phyloP scores from a whole-genome alignment of 2,888 invertebrate genomes.

The Dysmachus trigonus region DNA sequence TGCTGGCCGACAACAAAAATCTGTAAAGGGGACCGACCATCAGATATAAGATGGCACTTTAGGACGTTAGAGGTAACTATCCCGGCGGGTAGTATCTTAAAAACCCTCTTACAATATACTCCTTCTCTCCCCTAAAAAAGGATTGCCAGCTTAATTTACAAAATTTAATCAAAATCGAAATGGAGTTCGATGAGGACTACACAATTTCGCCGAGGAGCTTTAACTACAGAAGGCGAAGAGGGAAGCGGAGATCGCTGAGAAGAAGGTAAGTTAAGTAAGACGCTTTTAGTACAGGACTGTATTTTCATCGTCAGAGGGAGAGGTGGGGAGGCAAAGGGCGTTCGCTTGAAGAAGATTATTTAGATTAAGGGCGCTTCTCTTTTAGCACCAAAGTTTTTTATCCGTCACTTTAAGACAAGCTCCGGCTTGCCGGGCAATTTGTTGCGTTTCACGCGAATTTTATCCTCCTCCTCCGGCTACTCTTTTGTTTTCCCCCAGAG shows the following conservation, averaged over 20 bases:
- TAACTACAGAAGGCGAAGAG: constrained; percentile 62
- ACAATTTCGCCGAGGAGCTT: constrained; percentile 64
- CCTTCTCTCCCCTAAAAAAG: constrained; percentile 51
- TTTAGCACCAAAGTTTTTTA: not conserved
- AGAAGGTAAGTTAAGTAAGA: constrained; percentile 59
- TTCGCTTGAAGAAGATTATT: constrained; percentile 3
- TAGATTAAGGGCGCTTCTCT: not conserved
- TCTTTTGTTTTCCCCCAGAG: not conserved
- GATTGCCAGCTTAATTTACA: constrained; percentile 65
- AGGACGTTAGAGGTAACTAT: constrained; percentile 60
- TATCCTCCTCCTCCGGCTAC: not conserved
- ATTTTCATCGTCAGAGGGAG: not conserved
- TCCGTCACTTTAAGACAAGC: not conserved
- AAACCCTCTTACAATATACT: not conserved
- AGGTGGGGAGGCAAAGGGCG: not conserved
- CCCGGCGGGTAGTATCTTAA: not conserved
- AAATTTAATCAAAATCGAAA: constrained; percentile 63
- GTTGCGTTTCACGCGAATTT: constrained; percentile 19
- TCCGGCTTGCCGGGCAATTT: not conserved
- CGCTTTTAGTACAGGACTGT: not conserved
- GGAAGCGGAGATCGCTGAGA: constrained; percentile 59
- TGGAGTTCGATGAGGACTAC: constrained; percentile 65
- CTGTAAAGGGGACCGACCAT: constrained; percentile 58
- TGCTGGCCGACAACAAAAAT: constrained; percentile 63
- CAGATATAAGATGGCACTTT: constrained; percentile 62